Base-by-base conservation (phyloP, 2,888 invertebrate genomes). In the Mongoloraphidia duomilia region DNA sequence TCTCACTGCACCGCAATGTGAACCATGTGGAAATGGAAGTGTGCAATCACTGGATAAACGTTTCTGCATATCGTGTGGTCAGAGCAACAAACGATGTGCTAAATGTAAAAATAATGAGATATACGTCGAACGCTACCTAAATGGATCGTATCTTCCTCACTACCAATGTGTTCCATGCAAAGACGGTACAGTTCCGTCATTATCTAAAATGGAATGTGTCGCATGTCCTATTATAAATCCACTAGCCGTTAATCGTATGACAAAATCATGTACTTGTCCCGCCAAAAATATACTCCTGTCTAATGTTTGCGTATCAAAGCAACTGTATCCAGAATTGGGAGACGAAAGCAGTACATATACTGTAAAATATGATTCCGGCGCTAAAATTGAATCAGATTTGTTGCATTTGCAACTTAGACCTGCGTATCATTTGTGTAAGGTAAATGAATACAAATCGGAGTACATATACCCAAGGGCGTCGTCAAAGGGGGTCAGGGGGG, bases 381-480 rank as follows among this genome's bases (percentile, higher is more conserved):
- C 52, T 44, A 47, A 46, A 26, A 50, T 53, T 13, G 42, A 52
- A 8, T 56, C 55, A 26, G 11, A 36, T 9, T 52, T 52, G 35
- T 54, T 56, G 43, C 53, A 56, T 36, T 43, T 57, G 9, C 61
- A 72, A 54, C 59, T 72, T 34, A 62, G 64, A 48, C 56, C 65
- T 14, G 59, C 70, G 8, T 58, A 63, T 34, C 64, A 67, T 53
- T 59, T 68, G 40, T 74, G 74, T 56, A 64, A 68, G 58, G 73
- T 71, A 57, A 57, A 26, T 26, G 1, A 26, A 26, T 6, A 26
- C 26, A 26, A 26, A 26, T 26, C 26, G 3, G 26, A 26, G 26
- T 6, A 26, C n/a, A n/a, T n/a, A n/a, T n/a, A n/a, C n/a, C n/a
- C n/a, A n/a, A n/a, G n/a, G n/a, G n/a, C n/a, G n/a, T n/a, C n/a